phyloP scores from a whole-genome alignment of 2,888 invertebrate genomes.

The Tridacna crocea region DNA sequence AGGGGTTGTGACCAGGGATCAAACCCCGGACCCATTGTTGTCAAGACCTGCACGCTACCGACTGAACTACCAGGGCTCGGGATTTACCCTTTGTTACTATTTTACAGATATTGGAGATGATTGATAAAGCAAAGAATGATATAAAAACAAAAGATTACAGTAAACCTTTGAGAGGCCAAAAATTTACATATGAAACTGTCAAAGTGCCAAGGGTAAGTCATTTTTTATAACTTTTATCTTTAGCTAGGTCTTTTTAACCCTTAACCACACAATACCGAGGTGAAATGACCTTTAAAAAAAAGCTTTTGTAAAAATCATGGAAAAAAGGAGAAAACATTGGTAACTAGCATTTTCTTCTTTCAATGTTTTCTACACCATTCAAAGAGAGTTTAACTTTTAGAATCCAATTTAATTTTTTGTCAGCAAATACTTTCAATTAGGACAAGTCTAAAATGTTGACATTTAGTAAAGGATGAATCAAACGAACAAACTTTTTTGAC shows the following conservation, averaged over 20 bases:
- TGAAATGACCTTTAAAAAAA: neutral
- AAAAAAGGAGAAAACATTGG: neutral
- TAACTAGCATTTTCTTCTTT: too few species aligned
- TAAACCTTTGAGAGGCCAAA: conserved; percentile 73
- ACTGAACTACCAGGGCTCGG: too few species aligned
- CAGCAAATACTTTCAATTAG: too few species aligned
- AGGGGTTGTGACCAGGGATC: too few species aligned
- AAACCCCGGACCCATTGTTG: too few species aligned
- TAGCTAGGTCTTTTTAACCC: neutral
- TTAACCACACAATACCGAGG: neutral
- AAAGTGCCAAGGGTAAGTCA: conserved; percentile 64
- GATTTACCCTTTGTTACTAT: neutral
- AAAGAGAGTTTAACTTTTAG: too few species aligned
- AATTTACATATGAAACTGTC: conserved; percentile 72
- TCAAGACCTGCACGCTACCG: too few species aligned
- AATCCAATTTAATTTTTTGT: too few species aligned
- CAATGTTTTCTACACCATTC: too few species aligned
- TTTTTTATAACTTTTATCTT: neutral
- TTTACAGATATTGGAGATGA: conserved; percentile 7
- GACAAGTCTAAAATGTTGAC: too few species aligned
- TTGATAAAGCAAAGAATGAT: conserved; percentile 17
- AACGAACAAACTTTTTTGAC: too few species aligned
- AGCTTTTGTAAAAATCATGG: neutral
- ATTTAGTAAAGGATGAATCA: too few species aligned
- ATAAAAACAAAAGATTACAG: conserved; percentile 68